phyloP scores from a whole-genome alignment of 1,140 invertebrate species.

The Trinorchestia longiramus region DNA sequence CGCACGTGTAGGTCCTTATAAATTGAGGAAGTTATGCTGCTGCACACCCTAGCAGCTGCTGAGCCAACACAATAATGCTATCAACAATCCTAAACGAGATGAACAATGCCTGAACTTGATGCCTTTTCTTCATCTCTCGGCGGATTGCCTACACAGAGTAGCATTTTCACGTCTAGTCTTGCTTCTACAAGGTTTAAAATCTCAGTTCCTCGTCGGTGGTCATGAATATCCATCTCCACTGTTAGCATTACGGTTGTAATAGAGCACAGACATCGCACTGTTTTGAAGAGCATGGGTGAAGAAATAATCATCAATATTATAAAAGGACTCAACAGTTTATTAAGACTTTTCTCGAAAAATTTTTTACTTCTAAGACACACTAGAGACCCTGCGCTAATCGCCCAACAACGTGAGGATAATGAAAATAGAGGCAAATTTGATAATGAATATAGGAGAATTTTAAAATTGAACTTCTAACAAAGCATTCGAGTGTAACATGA shows the following conservation, averaged over 20 bases:
- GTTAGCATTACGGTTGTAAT: background rate
- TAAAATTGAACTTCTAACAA: too few relatives aligned
- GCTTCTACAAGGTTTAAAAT: background rate
- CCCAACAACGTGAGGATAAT: too few relatives aligned
- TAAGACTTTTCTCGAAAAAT: too few relatives aligned
- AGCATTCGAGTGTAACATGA: too few relatives aligned
- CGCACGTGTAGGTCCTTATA: background rate
- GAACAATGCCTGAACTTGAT: background rate
- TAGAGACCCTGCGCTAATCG: too few relatives aligned
- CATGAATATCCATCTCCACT: background rate
- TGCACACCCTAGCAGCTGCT: background rate
- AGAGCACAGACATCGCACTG: background rate
- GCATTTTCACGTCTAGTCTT: background rate
- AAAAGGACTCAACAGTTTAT: too few relatives aligned
- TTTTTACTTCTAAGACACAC: too few relatives aligned
- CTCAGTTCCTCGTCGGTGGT: background rate
- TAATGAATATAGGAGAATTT: too few relatives aligned
- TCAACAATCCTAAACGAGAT: background rate
- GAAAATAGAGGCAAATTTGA: too few relatives aligned
- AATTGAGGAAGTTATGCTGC: background rate
- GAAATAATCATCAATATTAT: too few relatives aligned
- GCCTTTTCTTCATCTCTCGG: background rate
- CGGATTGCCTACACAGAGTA: background rate
- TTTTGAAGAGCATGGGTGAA: background rate
- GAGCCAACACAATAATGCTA: background rate